A percentile compares a stretch with the other conserved stretches of the same genome.
Evolutionary conservation across 1,140 invertebrate genomes (phyloP).

Genomic region (Scaptomyza montana): DNA sequence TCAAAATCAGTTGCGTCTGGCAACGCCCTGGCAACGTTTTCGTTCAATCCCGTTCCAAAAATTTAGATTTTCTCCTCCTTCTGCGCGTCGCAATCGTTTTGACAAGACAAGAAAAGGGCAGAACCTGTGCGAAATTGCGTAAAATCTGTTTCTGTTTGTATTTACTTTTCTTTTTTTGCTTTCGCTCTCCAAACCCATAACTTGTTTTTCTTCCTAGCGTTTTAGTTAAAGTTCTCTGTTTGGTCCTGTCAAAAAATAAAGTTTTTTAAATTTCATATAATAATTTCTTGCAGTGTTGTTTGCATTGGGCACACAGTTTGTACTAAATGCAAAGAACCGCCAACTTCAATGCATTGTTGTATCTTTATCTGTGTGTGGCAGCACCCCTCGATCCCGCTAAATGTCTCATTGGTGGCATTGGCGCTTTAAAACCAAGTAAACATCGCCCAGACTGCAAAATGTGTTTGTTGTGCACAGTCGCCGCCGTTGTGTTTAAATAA

Average conservation of each 20-base stretch:
- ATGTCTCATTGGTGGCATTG: conserved; percentile 56
- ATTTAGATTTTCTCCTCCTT: background rate
- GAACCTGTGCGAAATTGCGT: conserved; percentile 41
- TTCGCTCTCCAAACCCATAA: background rate
- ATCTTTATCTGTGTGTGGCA: conserved; percentile 59
- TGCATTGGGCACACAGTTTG: conserved; percentile 75
- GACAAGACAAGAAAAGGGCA: conserved; percentile 78
- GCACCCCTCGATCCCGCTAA: background rate
- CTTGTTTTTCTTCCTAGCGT: conserved; percentile 28
- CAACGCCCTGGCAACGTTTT: conserved; percentile 41
- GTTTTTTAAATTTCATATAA: conserved; percentile 70
- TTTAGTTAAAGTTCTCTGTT: conserved; percentile 63
- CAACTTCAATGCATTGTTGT: conserved; percentile 71
- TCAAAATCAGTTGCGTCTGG: conserved; percentile 72
- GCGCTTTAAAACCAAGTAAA: conserved; percentile 74
- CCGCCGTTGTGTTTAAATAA: conserved; percentile 80
- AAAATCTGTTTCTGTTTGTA: conserved; percentile 47
- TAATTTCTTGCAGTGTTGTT: conserved; percentile 37
- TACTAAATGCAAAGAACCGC: conserved; percentile 62
- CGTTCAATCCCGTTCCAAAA: conserved; percentile 8
- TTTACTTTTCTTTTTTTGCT: conserved; percentile 27
- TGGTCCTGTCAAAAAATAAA: conserved; percentile 49
- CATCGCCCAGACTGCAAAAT: conserved; percentile 52
- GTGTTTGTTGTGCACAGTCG: conserved; percentile 74
- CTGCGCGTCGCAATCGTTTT: conserved; percentile 54